These are phyloP conservation scores for Ophiothrix spiculata DNA, from an alignment of 35 echinoderm and acorn worm genomes.

Conservation along the genomic window DNA sequence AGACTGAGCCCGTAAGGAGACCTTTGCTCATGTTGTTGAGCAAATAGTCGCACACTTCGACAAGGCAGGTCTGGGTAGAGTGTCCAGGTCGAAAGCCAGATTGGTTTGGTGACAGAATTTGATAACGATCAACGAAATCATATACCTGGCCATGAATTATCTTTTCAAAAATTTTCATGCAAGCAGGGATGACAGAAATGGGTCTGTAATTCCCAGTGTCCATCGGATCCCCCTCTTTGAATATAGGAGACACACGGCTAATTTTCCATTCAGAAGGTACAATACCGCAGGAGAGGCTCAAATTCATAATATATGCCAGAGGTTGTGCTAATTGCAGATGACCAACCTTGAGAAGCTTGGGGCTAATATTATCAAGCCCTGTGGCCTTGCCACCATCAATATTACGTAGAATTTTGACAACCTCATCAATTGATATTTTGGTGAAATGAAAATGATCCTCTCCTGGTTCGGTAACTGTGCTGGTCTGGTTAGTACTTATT, in stretches of 20 bases:
- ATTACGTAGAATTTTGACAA: background rate
- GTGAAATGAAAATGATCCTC: conserved; percentile 19
- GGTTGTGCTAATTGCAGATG: background rate
- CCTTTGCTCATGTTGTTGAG: conserved; percentile 15
- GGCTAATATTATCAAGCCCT: conserved; percentile 20
- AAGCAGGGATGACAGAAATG: conserved; percentile 14
- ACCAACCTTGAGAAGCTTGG: background rate
- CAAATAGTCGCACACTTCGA: conserved; percentile 25
- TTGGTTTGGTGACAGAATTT: conserved; percentile 24
- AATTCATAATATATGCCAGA: conserved; percentile 15
- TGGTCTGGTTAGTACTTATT: background rate
- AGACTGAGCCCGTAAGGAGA: background rate
- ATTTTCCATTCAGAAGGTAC: conserved; percentile 17
- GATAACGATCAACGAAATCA: background rate
- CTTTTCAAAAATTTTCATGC: conserved; percentile 23
- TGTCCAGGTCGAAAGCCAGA: conserved; percentile 34
- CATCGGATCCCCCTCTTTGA: background rate
- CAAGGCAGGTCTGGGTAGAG: conserved; percentile 30
- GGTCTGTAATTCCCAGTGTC: conserved; percentile 4
- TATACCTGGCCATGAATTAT: conserved; percentile 18
- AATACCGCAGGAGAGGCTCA: conserved; percentile 9
- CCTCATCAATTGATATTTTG: background rate
- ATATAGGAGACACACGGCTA: conserved; percentile 15
- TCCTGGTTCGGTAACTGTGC: background rate
- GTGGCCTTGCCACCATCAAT: conserved; percentile 24